A percentile compares a stretch with the other conserved stretches of the same genome.
Conservation (phyloP, 2,797 vertebrate genomes). For the Alcedo atthis region DNA sequence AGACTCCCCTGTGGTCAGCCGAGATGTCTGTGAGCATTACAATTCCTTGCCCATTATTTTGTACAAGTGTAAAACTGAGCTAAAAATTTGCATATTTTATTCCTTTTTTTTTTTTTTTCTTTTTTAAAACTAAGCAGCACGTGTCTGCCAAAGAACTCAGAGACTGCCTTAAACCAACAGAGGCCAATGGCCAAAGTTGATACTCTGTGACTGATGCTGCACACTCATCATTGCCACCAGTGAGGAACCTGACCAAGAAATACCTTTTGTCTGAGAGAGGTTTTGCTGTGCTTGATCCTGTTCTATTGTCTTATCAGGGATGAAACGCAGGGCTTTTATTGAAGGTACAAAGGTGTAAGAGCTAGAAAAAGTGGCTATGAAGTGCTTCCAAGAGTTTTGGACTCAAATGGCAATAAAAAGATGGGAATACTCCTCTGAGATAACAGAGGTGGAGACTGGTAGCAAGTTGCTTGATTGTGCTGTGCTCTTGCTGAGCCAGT, state of each 20-base stretch:
- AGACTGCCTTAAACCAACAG: neutral
- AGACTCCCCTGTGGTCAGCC: neutral
- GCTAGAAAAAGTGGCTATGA: neutral
- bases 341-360: neutral
- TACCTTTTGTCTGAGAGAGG: neutral
- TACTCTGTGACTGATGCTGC: neutral
- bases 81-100: neutral
- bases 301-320: neutral
- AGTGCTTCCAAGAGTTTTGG: neutral
- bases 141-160: neutral
- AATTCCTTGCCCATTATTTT: neutral
- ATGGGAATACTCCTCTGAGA: neutral
- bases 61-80: neutral
- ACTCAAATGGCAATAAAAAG: neutral
- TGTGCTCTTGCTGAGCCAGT: neutral
- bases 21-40: neutral
- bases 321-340: neutral
- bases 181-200: neutral
- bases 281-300: neutral
- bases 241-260: neutral
- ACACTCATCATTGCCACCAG: neutral
- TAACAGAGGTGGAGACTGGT: neutral
- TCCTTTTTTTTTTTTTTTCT: neutral
- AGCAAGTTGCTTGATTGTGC: neutral
- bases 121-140: neutral